Evolutionary conservation across 92 coral and sea anemone species (phyloP).

Genomic region (Palythoa heliodiscus): DNA sequence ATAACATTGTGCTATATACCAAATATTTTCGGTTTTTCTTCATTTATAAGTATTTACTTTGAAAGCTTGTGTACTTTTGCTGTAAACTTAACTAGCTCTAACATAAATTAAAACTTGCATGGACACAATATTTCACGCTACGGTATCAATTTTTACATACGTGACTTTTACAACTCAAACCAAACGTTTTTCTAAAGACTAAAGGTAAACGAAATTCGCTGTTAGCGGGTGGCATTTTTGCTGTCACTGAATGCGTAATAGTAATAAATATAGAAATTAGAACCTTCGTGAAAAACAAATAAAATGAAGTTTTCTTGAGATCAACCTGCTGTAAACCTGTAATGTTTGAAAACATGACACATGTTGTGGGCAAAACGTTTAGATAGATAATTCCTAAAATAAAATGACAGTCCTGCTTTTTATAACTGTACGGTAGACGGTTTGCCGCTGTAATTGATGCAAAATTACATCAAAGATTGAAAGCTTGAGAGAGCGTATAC

Average conservation of each 20-base stretch:
- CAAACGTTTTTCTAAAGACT: too few species aligned
- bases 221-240: too few species aligned
- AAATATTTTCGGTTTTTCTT: neutral
- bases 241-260: slow-evolving; percentile 18
- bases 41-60: neutral
- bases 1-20: neutral
- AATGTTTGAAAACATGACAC: neutral
- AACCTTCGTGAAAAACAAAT: neutral
- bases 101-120: too few species aligned
- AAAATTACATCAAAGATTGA: slow-evolving; percentile 27
- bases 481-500: slow-evolving; percentile 2
- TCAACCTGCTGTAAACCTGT: slow-evolving; percentile 24
- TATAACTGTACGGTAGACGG: too few species aligned
- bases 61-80: too few species aligned
- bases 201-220: too few species aligned
- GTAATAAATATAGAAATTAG: slow-evolving; percentile 10
- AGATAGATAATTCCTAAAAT: too few species aligned
- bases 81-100: neutral
- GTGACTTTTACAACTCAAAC: too few species aligned
- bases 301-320: neutral
- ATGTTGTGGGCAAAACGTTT: neutral
- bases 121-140: too few species aligned
- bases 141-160: too few species aligned
- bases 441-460: neutral
- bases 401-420: too few species aligned